A percentile compares a stretch with the other conserved stretches of the same genome.
These are phyloP conservation scores for Epinephelus malabaricus DNA, from an alignment of 2,797 vertebrate species.

Conservation along the genomic window DNA sequence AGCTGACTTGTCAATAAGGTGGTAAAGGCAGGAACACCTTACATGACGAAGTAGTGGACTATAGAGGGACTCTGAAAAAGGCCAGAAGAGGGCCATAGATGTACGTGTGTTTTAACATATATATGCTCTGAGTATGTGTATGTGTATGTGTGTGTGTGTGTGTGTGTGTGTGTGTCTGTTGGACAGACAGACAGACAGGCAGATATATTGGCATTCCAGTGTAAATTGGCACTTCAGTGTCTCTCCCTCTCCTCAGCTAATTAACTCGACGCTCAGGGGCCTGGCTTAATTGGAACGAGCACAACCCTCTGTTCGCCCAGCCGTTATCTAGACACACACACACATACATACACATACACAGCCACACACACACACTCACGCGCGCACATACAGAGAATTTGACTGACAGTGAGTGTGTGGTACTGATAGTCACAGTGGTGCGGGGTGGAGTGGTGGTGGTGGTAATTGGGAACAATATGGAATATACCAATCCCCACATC, in stretches of 20 bases:
- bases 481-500: not conserved
- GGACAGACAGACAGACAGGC: not conserved
- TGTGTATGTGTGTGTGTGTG: no score
- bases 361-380: constrained; percentile 31
- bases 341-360: constrained; percentile 45
- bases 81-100: no score
- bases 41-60: no score
- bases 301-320: constrained; percentile 63
- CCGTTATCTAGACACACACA: constrained; percentile 60
- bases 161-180: not conserved
- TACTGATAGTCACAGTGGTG: constrained; percentile 35
- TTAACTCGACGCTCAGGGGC: constrained; percentile 79
- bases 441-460: not conserved
- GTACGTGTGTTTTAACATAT: no score
- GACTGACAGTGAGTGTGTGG: constrained; percentile 54
- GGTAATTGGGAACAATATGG: constrained; percentile 23
- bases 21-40: no score
- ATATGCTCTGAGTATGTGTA: no score
- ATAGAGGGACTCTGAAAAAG: no score
- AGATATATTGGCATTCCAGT: constrained; percentile 59
- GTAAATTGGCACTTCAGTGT: constrained; percentile 74
- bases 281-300: constrained; percentile 81
- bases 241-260: constrained; percentile 80
- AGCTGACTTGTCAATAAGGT: no score
- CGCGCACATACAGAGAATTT: constrained; percentile 21